Percentiles rank a stretch among this genome's conserved stretches.
Conservation (phyloP, 2,888 invertebrate genomes). For the Polyommatus icarus region DNA sequence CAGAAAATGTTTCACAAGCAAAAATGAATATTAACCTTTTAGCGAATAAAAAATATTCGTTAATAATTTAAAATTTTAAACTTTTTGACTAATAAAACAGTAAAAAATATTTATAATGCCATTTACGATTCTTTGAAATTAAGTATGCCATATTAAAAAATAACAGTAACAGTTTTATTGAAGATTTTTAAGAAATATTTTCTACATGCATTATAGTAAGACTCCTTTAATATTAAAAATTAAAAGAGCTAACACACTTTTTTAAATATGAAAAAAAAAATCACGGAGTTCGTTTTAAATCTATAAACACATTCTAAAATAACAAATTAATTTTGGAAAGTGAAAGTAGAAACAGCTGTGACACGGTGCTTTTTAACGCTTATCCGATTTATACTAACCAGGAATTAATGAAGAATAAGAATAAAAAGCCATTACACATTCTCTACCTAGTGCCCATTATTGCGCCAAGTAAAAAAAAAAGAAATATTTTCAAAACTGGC, state of each 20-base stretch:
- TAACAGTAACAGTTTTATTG: background rate
- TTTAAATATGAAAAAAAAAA: background rate
- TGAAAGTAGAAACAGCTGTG: background rate
- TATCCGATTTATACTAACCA: constrained; percentile 40
- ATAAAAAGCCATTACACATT: constrained; percentile 5
- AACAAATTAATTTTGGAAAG: constrained; percentile 27
- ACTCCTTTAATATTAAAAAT: background rate
- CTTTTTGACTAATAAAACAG: too few species aligned
- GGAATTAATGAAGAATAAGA: background rate
- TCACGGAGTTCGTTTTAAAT: background rate
- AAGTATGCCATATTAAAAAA: too few species aligned
- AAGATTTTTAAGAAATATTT: background rate
- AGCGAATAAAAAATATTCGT: background rate
- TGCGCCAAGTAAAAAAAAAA: background rate
- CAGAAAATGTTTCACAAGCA: background rate
- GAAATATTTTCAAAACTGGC: background rate
- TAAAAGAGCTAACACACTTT: background rate
- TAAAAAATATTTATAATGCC: too few species aligned
- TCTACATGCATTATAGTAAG: background rate
- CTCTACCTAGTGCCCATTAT: background rate
- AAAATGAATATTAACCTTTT: background rate
- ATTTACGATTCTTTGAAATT: too few species aligned
- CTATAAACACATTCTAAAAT: constrained; percentile 19
- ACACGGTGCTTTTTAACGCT: constrained; percentile 43
- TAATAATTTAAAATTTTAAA: too few species aligned